Base-by-base conservation (phyloP, 2,888 invertebrate genomes). In the Pollenia labialis region DNA sequence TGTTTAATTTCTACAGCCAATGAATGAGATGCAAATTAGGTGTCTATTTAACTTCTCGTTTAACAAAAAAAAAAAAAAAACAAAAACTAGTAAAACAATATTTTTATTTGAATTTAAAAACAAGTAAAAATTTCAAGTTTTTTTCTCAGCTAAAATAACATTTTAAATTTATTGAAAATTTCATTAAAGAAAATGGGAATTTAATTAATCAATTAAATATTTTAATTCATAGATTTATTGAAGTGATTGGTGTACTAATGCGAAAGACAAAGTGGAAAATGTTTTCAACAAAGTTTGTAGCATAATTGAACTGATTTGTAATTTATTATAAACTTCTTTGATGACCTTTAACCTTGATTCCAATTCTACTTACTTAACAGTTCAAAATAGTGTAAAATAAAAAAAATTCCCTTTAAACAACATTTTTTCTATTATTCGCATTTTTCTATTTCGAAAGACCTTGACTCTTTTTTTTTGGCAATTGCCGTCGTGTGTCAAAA, bases 21-120 rank as follows among this genome's bases (percentile, higher is more conserved):
- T 58, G 81, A 68, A 71, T 58, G 81, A 84, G 87, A 87, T 87
- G 87, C 87, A 87, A 87, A 87, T 84, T 84, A 87, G 77, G 16
- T 77, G 87, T 81, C 81, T 50, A 72, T 84, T 87, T 66, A 69
- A 74, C 77, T 77, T 77, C 76, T 79, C n/a, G 64, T 72, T 64
- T 18, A 60, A 69, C 66, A 44, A 69, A 58, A 66, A 32, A 12
- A 66, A 9, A 46, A 23, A 32, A 10, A 50, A 68, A 23, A n/a
- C n/a, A 23, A 14, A 42, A 11, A 18, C 16, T 0, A 44, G 12
- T 32, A 50, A 48, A 50, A 68, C 56, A 82, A 81, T 71, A 68
- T 80, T 74, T 83, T 68, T 75, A 75, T 83, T 64, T 76, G 62
- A 64, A 74, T 83, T 77, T 56, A 42, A 18, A 48, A 32, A 23